These are phyloP conservation scores for Drosophila eohydei DNA, from an alignment of 2,888 invertebrate genomes.

Conservation along the genomic window DNA sequence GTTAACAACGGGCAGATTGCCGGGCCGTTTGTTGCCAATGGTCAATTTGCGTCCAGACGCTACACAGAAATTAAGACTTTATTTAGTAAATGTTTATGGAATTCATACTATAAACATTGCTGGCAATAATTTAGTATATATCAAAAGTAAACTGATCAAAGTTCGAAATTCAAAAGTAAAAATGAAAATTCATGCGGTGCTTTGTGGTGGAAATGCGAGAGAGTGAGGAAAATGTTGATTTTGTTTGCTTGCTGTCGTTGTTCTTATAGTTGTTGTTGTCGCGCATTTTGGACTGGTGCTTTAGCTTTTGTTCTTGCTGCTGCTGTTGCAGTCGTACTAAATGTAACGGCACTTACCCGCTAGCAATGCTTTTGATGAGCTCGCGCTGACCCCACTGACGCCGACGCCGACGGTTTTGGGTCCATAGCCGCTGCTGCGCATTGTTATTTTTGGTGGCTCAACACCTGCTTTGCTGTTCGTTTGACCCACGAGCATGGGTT, in stretches of 20 bases:
- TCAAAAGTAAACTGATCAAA: slow-evolving; percentile 23
- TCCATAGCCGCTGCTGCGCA: slow-evolving; percentile 72
- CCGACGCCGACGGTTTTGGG: slow-evolving; percentile 24
- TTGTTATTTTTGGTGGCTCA: slow-evolving; percentile 39
- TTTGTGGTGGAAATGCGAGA: slow-evolving; percentile 23
- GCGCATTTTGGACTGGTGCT: slow-evolving; percentile 28
- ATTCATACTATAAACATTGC: background rate
- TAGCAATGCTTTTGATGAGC: slow-evolving; percentile 32
- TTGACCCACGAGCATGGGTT: slow-evolving; percentile 71
- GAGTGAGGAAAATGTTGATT: slow-evolving; percentile 43
- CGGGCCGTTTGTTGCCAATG: slow-evolving; percentile 90
- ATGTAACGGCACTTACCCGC: slow-evolving; percentile 60
- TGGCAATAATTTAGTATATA: slow-evolving; percentile 18
- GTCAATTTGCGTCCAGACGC: slow-evolving; percentile 93
- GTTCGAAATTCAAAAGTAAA: slow-evolving; percentile 8
- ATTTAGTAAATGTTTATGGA: background rate
- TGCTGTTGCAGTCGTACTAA: slow-evolving; percentile 40
- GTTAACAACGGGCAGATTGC: slow-evolving; percentile 88
- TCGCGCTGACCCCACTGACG: slow-evolving; percentile 14
- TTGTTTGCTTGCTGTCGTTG: slow-evolving; percentile 42
- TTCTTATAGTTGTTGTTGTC: slow-evolving; percentile 21
- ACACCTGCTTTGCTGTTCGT: slow-evolving; percentile 26
- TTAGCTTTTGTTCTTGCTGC: slow-evolving; percentile 34
- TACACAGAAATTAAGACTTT: slow-evolving; percentile 79
- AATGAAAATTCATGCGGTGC: slow-evolving; percentile 45